Percentiles rank a stretch among this genome's conserved stretches.
These are phyloP conservation scores for Andrena cerasifolii DNA, from an alignment of 1,140 invertebrate genomes.

Conservation along the genomic window DNA sequence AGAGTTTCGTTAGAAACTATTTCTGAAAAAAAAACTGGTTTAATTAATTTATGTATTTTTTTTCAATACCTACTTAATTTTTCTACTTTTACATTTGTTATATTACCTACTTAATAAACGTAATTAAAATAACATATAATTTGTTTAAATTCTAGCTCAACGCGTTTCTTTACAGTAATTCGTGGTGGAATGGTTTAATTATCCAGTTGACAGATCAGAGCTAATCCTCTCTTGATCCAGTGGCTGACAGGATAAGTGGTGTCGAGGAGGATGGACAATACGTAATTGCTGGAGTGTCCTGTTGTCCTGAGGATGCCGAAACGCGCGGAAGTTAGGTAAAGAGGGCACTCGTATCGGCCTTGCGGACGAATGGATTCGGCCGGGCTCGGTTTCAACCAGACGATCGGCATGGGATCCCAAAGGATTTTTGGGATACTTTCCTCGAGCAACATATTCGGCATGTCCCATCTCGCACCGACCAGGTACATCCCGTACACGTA, in stretches of 20 bases:
- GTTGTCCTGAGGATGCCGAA: constrained; percentile 92
- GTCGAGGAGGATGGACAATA: constrained; percentile 89
- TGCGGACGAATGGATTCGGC: constrained; percentile 83
- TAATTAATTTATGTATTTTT: too few relatives aligned
- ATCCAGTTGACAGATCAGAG: constrained; percentile 91
- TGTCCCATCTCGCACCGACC: constrained; percentile 93
- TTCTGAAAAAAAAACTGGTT: too few relatives aligned
- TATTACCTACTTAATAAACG: too few relatives aligned
- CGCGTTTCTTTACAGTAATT: too few relatives aligned
- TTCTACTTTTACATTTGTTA: too few relatives aligned
- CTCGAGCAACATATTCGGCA: constrained; percentile 83
- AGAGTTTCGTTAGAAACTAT: too few relatives aligned
- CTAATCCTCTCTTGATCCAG: constrained; percentile 95
- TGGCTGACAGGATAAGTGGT: constrained; percentile 87
- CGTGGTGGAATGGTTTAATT: constrained; percentile 84
- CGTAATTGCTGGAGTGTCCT: constrained; percentile 96
- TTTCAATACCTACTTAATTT: too few relatives aligned
- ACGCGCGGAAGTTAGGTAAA: constrained; percentile 94
- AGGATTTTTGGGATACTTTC: constrained; percentile 93
- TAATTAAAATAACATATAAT: too few relatives aligned
- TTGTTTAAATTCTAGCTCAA: too few relatives aligned
- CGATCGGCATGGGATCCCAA: constrained; percentile 89
- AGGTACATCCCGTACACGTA: constrained; percentile 92
- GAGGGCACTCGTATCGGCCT: constrained; percentile 89
- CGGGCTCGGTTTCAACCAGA: constrained; percentile 87